Base-by-base conservation (phyloP, 2,113 vertebrate genomes). In the Emydocephalus ijimae region DNA sequence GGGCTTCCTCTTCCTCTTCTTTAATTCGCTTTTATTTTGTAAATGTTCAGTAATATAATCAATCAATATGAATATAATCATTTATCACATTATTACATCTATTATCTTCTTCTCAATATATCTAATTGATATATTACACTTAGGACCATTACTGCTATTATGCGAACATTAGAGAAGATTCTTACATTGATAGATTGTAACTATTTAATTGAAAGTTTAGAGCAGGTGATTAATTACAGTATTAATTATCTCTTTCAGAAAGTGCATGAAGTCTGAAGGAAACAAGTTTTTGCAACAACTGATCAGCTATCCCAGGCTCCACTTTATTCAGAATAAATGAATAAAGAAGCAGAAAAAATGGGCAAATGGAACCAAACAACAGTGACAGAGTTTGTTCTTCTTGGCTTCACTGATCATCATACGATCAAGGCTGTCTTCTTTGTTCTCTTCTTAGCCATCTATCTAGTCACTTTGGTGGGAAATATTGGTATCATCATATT, bases 381-480 rank as follows among this genome's bases (percentile, higher is more conserved):
- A 0, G 93, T 88, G n/a, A 90, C 29, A 0, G 94, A 96, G 48
- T 97, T 97, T n/a, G 20, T 96, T 24, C 90, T 97, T 59, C 87
- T 94, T 85, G 96, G 96, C 52, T 95, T 97, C 92, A 96, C 95
- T 0, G 74, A 94, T 64, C 39, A 1, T 18, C 14, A 15, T 0
- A 94, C 92, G 43, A 14, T 94, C 43, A 93, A 88, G 86, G 21
- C 94, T 20, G 29, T 39, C 34, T 74, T 96, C 1, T 96, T 96
- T 55, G 89, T 95, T 7, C 29, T 96, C 23, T 96, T 96, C 85
- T 89, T 97, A 1, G 54, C 92, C 9, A 50, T 93, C 18, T 96
- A 95, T 0, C 0, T 24, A 18, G 18, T 93, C 85, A 96, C 96
- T 5, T 26, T 95, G 21, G 48, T 94, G 20, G 96, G 96, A 55